Evolutionary conservation across 2,113 vertebrate species (phyloP).

Genomic region (Gymnogyps californianus): DNA sequence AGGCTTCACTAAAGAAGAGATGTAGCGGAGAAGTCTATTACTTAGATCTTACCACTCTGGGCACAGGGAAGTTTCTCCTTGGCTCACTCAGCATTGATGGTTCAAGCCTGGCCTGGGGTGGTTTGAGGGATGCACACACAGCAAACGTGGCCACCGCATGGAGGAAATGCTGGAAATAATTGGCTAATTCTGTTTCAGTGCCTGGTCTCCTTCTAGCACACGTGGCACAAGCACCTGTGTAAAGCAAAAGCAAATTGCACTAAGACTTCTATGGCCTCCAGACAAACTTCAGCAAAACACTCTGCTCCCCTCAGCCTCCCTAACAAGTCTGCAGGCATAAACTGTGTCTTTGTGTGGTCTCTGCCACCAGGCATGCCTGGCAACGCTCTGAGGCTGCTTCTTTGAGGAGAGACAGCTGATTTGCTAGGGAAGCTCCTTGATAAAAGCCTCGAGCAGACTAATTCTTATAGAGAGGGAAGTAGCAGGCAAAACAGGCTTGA

Average conservation of each 20-base stretch:
- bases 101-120: not conserved
- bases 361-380: not conserved
- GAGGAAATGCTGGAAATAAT: not conserved
- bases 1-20: not conserved
- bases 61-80: not conserved
- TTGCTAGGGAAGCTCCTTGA: not conserved
- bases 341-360: not conserved
- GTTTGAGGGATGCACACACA: not conserved
- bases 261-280: not conserved
- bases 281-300: not conserved
- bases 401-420: not conserved
- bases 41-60: not conserved
- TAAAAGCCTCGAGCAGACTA: not conserved
- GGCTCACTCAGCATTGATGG: not conserved
- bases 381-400: not conserved
- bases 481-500: not conserved
- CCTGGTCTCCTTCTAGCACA: not conserved
- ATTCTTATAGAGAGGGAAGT: not conserved
- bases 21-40: not conserved
- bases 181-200: not conserved
- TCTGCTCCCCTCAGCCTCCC: not conserved
- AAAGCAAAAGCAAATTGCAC: not conserved
- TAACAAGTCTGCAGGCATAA: not conserved
- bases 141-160: fast-evolving
- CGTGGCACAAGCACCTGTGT: not conserved